Evolutionary conservation across 1,140 invertebrate genomes (phyloP).

Genomic region (Halotydeus destructor): DNA sequence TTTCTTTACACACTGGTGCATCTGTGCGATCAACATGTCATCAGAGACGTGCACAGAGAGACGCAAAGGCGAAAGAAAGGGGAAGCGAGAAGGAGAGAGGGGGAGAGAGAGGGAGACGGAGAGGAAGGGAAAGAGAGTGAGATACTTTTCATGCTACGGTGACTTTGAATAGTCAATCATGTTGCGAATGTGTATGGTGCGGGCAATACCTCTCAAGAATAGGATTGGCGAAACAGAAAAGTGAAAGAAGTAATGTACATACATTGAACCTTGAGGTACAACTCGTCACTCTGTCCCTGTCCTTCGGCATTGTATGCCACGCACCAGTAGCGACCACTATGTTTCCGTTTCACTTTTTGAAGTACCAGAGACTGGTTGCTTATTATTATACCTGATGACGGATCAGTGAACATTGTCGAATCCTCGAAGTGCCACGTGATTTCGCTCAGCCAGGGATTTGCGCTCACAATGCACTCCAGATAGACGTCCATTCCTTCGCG

Average conservation of each 20-base stretch:
- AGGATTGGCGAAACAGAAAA: not conserved
- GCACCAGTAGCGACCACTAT: constrained; percentile 43
- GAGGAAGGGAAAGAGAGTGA: not conserved
- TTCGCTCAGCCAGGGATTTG: constrained; percentile 56
- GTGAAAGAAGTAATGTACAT: constrained; percentile 34
- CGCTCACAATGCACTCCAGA: constrained; percentile 64
- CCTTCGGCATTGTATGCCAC: constrained; percentile 70
- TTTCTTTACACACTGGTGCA: constrained; percentile 37
- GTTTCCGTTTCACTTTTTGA: constrained; percentile 19
- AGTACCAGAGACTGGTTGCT: constrained; percentile 41
- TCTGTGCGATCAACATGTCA: constrained; percentile 23
- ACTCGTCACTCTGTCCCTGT: constrained; percentile 54
- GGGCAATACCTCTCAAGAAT: not conserved
- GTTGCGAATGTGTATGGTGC: not conserved
- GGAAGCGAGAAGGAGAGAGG: not conserved
- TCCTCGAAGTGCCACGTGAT: constrained; percentile 56
- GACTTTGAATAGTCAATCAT: not conserved
- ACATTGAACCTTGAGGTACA: constrained; percentile 69
- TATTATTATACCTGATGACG: constrained; percentile 49
- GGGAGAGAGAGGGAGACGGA: not conserved
- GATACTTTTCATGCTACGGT: constrained; percentile 1
- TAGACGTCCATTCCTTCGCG: constrained; percentile 52
- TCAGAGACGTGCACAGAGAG: not conserved
- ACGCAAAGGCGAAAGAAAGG: not conserved
- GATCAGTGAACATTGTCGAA: constrained; percentile 11